Evolutionary conservation across 2,113 vertebrate species (phyloP), one percentile per base, ranked within the genome.

Genomic region (Pluvianellus socialis): DNA sequence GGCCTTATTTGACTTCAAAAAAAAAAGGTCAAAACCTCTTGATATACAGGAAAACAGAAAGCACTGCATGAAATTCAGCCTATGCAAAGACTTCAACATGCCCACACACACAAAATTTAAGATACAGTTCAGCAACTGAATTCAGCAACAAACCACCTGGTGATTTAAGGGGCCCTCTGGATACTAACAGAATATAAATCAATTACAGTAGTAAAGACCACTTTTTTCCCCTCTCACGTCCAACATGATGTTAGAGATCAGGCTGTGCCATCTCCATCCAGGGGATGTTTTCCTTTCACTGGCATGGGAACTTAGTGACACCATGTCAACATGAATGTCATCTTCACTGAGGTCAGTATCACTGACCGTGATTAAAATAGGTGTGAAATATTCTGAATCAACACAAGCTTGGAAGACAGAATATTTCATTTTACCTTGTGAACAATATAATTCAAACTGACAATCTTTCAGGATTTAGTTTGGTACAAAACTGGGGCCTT

Each of bases 391-490:
- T 62, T 81, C 9, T 6, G 49, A 91, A 84, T 59, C 68, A 84
- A 76, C 92, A 79, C 82, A 75, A 92, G 38, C 88, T 92, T 77
- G 59, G 88, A 96, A 95, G 74, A 53, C 79, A 94, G 65, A 92
- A 38, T 79, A 72, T 88, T 95, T 92, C 21, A 28, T 95, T 93
- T 84, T 84, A 74, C 50, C 55, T 89, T 53, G 49, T 66, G 80
- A 95, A 86, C 35, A 27, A 50, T 56, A 12, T 96, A 94, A 96
- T 88, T 94, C 55, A 76, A 94, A 76, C 50, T 88, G 94, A 96
- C 96, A 97, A 13, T 71, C 75, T 92, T 97, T 89, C 94, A 95
- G 84, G 63, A 81, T 90, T 88, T 76, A 90, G 81, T 84, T 94
- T 79, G 58, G 62, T 79, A 56, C 65, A 70, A 91, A 97, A 86